Conservation (phyloP, 2,888 invertebrate genomes). For the Scelioninae gen. 2 region DNA sequence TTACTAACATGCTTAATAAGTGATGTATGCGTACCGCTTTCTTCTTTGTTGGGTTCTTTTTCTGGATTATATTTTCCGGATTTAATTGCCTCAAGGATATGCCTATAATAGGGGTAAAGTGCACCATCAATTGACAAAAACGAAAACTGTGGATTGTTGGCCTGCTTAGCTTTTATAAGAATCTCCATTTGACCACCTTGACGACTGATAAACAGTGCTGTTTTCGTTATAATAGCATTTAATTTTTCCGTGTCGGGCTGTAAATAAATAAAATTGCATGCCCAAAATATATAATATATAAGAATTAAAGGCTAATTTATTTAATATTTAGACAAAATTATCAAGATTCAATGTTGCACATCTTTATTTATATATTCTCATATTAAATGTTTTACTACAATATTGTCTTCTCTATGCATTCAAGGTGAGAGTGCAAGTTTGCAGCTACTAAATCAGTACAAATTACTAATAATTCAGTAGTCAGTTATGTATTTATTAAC, state of each 20-base stretch:
- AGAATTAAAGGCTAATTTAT: too few relatives aligned
- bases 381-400: too few relatives aligned
- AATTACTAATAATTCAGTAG: too few relatives aligned
- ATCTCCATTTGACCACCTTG: slow-evolving; percentile 99
- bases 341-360: too few relatives aligned
- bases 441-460: too few relatives aligned
- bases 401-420: too few relatives aligned
- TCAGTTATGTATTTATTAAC: too few relatives aligned
- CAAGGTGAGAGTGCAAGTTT: too few relatives aligned
- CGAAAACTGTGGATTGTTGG: slow-evolving; percentile 93
- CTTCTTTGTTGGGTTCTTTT: slow-evolving; percentile 74
- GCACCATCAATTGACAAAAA: slow-evolving; percentile 92
- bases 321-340: too few relatives aligned
- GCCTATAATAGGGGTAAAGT: slow-evolving; percentile 92
- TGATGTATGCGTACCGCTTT: slow-evolving; percentile 71
- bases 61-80: slow-evolving; percentile 79
- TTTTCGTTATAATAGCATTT: slow-evolving; percentile 96
- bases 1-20: slow-evolving; percentile 59
- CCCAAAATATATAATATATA: too few relatives aligned
- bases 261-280: too few relatives aligned
- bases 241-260: slow-evolving; percentile 92
- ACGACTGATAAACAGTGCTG: slow-evolving; percentile 89
- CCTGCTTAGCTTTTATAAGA: slow-evolving; percentile 97
- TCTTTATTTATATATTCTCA: too few relatives aligned
- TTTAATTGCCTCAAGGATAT: slow-evolving; percentile 83